Conservation (phyloP, 2,797 vertebrate species). For the Silurus aristotelis region DNA sequence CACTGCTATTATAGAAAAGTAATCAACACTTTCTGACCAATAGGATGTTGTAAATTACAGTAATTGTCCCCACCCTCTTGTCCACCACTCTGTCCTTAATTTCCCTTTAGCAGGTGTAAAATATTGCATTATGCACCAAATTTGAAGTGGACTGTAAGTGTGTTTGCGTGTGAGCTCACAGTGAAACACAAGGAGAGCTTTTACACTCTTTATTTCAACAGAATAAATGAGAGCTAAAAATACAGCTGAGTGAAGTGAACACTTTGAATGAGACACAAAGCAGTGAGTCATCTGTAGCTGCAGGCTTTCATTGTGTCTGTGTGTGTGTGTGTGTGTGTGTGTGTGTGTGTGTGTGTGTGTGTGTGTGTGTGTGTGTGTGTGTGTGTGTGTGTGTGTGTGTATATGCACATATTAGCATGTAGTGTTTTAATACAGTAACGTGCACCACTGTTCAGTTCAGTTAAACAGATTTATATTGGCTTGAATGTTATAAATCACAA, state of each 20-base stretch:
- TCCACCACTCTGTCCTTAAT: neutral
- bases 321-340: slow-evolving; percentile 26
- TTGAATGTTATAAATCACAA: too few relatives aligned
- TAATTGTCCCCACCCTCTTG: neutral
- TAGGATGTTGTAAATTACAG: neutral
- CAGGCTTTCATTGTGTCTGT: neutral
- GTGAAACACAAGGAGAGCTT: neutral
- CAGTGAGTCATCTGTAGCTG: slow-evolving; percentile 8
- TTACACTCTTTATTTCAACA: slow-evolving; percentile 7
- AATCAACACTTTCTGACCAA: neutral
- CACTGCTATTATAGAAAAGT: neutral
- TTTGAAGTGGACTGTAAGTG: neutral
- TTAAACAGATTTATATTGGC: too few relatives aligned
- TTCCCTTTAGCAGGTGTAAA: neutral
- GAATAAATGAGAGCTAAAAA: slow-evolving; percentile 19
- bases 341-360: slow-evolving; percentile 7
- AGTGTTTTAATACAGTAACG: neutral
- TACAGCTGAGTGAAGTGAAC: neutral
- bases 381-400: slow-evolving; percentile 23
- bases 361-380: slow-evolving; percentile 15
- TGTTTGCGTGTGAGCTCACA: neutral
- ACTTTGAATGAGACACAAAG: slow-evolving; percentile 1
- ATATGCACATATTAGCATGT: neutral
- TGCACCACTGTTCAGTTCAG: neutral
- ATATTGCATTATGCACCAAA: neutral